These are phyloP conservation scores for Sardinella longiceps DNA, from an alignment of 2,797 vertebrate genomes.

Conservation along the genomic window DNA sequence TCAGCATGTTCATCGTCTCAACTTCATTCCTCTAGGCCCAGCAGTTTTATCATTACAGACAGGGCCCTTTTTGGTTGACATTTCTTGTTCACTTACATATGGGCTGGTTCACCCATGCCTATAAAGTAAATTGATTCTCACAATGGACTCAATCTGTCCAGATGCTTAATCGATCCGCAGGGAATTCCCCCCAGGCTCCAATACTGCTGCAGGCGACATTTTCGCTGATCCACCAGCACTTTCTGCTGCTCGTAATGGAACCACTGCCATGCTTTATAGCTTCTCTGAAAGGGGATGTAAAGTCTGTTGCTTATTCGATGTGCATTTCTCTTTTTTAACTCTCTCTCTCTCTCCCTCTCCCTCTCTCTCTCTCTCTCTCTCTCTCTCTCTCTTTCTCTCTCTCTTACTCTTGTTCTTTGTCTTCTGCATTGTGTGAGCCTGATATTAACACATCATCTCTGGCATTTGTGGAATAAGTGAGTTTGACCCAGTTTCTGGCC, in stretches of 20 bases:
- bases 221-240: conserved; percentile 15
- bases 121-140: conserved; percentile 17
- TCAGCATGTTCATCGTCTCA: neutral
- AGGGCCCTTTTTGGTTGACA: neutral
- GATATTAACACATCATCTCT: conserved; percentile 7
- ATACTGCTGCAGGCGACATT: neutral
- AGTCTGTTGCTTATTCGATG: neutral
- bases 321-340: neutral
- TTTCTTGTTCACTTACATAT: neutral
- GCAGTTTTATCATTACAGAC: neutral
- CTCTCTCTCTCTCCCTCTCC: neutral
- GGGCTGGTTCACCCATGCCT: conserved; percentile 12
- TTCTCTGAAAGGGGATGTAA: neutral
- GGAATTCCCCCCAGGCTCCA: neutral
- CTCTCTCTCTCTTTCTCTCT: neutral
- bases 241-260: neutral
- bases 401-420: neutral
- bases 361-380: neutral
- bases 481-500: conserved; percentile 14
- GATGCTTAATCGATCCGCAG: conserved; percentile 18
- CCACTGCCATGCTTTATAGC: neutral
- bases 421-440: neutral
- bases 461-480: neutral
- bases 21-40: neutral
- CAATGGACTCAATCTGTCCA: conserved; percentile 18